Evolutionary conservation across 2,113 vertebrate species (phyloP).

Genomic region (Otocyon megalotis): DNA sequence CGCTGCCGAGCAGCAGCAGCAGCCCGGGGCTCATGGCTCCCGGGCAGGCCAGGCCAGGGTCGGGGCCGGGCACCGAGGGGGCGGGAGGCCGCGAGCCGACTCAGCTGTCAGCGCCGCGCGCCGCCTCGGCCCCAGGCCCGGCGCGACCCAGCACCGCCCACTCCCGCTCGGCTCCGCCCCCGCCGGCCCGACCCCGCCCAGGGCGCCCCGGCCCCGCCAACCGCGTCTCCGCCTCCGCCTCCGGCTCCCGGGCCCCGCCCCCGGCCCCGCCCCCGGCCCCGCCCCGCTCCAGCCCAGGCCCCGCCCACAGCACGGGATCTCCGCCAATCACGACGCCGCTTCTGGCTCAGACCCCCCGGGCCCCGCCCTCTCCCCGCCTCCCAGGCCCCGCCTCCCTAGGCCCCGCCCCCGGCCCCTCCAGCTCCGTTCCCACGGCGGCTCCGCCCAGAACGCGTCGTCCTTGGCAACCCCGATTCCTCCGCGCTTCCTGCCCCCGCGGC

Average conservation of each 20-base stretch:
- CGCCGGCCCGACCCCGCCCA: slow-evolving; percentile 65
- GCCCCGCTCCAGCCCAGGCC: background rate
- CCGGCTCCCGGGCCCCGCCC: background rate
- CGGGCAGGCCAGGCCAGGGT: slow-evolving; percentile 6
- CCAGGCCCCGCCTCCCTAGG: slow-evolving; percentile 22
- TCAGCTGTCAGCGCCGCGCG: slow-evolving; percentile 72
- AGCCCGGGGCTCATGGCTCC: slow-evolving; percentile 70
- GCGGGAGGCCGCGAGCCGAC: slow-evolving; percentile 69
- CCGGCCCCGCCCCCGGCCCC: background rate
- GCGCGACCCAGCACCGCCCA: slow-evolving; percentile 77
- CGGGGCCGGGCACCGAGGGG: slow-evolving; percentile 20
- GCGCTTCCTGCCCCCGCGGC: background rate
- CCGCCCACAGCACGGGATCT: slow-evolving; percentile 24
- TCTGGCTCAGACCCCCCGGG: background rate
- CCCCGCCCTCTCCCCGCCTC: background rate
- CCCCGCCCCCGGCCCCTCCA: background rate
- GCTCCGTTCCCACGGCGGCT: background rate
- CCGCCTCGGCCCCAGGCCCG: slow-evolving; percentile 68
- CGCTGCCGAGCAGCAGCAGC: slow-evolving; percentile 71
- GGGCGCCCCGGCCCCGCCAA: slow-evolving; percentile 54
- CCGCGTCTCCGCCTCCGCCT: slow-evolving; percentile 68
- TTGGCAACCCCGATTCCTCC: slow-evolving; percentile 64
- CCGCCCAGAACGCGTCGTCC: slow-evolving; percentile 80
- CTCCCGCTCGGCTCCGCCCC: slow-evolving; percentile 76
- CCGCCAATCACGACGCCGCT: background rate